Base-by-base conservation (phyloP, 2,113 vertebrate species). In the Microtus richardsoni region DNA sequence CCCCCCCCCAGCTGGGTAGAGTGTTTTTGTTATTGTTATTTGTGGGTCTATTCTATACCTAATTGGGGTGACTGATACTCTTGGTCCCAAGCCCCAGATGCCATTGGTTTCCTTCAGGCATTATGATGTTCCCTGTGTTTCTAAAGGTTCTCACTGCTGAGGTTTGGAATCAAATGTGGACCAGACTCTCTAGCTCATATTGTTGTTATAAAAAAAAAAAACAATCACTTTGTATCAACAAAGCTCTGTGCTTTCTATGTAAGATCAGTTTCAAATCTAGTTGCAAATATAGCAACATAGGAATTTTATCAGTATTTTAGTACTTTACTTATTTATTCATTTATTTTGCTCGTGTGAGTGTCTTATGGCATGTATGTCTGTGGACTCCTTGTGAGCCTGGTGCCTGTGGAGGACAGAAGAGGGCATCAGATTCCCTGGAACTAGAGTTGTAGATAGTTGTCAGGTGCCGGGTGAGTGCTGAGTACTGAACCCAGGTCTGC, bases 231-330 rank as follows among this genome's bases (percentile, higher is more conserved):
- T 88, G n/a, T 88, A 71, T 62, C 89, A 91, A 82, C 30, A 95
- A 88, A 36, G 52, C 39, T 44, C 30, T 68, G 28, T 73, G 12
- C 79, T 71, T 88, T 83, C 83, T 77, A 64, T 22, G 44, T 58
- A 77, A 79, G 78, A 68, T 54, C 39, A 58, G 66, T 88, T 94
- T 93, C 91, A 95, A 94, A 80, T 78, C 21, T 91, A 79, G 10
- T 52, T 54, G 10, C 33, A 79, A 77, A 21, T 22, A 5, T 71
- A 58, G 49, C 44, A 74, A 44, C 19, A 49, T 28, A 10, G 41
- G 78, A 21, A n/a, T 91, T 90, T 95, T 93, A n/a, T 74, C n/a
- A 58, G 39, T 77, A 26, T 91, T 83, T 60, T 91, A 66, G 92
- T 79, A 74, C 30, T 77, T 47, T 47, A 39, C 19, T 41, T 60